Conservation (phyloP, 2,888 invertebrate genomes). For the Crematogaster levior region DNA sequence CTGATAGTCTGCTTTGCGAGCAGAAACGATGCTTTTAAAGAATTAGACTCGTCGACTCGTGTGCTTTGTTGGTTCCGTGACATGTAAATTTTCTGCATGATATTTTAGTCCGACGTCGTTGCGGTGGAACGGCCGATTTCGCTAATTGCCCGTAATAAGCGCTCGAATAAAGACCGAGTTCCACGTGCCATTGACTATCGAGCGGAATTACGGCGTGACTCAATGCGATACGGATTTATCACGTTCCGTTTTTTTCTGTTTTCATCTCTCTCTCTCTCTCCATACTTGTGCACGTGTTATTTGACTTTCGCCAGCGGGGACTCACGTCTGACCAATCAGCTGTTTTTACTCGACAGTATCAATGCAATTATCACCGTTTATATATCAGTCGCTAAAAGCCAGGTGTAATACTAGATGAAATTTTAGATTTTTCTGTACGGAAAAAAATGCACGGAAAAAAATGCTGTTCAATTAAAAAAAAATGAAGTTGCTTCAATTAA, state of each 20-base stretch:
- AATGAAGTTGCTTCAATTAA: no score
- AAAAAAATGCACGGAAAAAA: no score
- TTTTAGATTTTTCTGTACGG: not conserved
- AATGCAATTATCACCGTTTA: constrained; percentile 28
- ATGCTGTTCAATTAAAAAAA: no score
- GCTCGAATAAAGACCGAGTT: constrained; percentile 27
- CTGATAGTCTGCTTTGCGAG: not conserved
- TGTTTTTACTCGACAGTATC: constrained; percentile 12
- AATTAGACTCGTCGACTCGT: not conserved
- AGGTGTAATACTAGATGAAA: not conserved
- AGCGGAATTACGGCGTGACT: constrained; percentile 57
- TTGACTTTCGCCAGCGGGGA: constrained; percentile 33
- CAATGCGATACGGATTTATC: constrained; percentile 63
- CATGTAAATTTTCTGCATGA: not conserved
- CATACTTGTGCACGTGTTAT: not conserved
- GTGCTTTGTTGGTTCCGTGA: not conserved
- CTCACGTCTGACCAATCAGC: constrained; percentile 21
- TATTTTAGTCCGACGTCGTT: not conserved
- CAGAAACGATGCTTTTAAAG: not conserved
- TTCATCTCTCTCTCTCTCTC: not conserved
- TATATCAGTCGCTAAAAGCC: not conserved
- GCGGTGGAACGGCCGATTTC: not conserved
- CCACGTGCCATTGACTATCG: constrained; percentile 39
- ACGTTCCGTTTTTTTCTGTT: constrained; percentile 10
- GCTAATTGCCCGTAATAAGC: constrained; percentile 5